Conservation (phyloP, 1,140 invertebrate species). For the Nixonia krombeini region DNA sequence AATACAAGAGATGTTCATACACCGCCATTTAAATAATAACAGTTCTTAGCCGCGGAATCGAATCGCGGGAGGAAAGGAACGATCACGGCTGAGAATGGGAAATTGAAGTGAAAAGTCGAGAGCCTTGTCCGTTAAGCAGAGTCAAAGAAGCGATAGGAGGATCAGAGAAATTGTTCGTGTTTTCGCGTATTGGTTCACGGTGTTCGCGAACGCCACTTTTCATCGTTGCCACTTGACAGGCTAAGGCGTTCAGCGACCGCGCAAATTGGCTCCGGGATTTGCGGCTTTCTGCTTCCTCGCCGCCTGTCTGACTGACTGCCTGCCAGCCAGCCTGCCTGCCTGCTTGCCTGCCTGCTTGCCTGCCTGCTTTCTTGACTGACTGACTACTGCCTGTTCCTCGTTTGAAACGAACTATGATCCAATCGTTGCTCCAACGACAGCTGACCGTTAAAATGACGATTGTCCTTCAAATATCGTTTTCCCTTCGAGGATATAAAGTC, state of each 20-base stretch:
- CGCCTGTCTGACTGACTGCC: background rate
- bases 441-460: no score
- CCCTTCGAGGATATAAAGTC: no score
- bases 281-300: conserved; percentile 1
- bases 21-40: no score
- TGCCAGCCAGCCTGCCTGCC: no score
- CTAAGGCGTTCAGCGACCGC: conserved; percentile 19
- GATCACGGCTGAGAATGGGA: no score
- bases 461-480: no score
- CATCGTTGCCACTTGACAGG: conserved; percentile 44
- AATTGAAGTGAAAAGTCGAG: no score
- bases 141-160: conserved; percentile 37
- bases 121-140: conserved; percentile 7
- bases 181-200: conserved; percentile 37
- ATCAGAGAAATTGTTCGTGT: conserved; percentile 47
- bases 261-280: conserved; percentile 46
- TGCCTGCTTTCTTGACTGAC: no score
- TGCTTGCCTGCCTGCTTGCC: no score
- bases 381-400: conserved; percentile 2
- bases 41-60: no score
- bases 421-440: conserved; percentile 32
- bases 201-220: conserved; percentile 23
- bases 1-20: no score
- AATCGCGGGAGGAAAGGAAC: no score
- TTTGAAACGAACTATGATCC: conserved; percentile 36